Evolutionary conservation across 2,888 invertebrate species (phyloP), one percentile per base, ranked within the genome.

Genomic region (Phaonia tiefii): DNA sequence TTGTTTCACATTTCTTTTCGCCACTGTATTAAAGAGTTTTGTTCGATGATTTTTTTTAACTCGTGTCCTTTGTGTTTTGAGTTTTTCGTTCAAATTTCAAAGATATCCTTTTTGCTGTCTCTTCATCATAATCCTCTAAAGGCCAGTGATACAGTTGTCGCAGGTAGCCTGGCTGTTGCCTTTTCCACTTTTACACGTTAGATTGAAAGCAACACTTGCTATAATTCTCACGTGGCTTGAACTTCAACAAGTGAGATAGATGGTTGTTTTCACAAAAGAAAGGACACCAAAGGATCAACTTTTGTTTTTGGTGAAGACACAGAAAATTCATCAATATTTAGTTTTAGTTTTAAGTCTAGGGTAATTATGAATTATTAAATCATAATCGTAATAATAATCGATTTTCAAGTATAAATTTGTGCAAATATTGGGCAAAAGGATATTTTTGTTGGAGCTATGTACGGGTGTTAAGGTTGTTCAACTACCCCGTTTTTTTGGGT

Each of bases 171-270:
- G n/a, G n/a, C n/a, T n/a, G n/a, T 31, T 31, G 31, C 31, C 31
- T 31, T 31, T 8, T 31, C 31, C 8, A 31, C 31, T 31, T 31
- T 3, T 8, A 8, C 8, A 31, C 8, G 31, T 3, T 31, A 31
- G 31, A 31, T 31, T 31, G 31, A 31, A 31, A 8, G 31, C 31
- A 83, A 82, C 89, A 89, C 88, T 88, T 90, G 89, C 85, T 80
- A 83, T 72, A 82, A 66, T 88, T 89, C 89, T 87, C 89, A 89
- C 89, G 89, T 85, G 86, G 90, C 89, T 89, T 89, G 84, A 88
- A 86, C 86, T 87, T 87, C 88, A 86, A 86, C 86, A 87, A 86
- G 86, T 86, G 85, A 81, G 76, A 78, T 79, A 83, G 80, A 76
- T n/a, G n/a, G 37, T 65, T 42, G 49, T 69, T 39, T 22, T 58